A percentile compares a stretch with the other conserved stretches of the same genome.
Evolutionary conservation across 2,797 vertebrate genomes (phyloP).

Genomic region (Yasuhikotakia modesta): DNA sequence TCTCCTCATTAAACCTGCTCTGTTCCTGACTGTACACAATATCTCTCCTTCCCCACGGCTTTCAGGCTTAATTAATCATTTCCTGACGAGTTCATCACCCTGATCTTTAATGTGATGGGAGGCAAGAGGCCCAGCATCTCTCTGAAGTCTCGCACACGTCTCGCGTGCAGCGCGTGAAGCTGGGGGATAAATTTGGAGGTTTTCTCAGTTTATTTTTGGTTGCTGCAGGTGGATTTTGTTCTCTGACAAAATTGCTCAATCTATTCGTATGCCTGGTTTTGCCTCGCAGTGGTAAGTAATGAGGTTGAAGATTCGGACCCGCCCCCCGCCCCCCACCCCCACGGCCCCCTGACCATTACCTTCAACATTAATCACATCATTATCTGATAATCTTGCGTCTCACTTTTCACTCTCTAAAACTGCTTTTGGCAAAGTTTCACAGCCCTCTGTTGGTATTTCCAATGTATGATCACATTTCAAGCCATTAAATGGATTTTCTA

Average conservation of each 20-base stretch:
- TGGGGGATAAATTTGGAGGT: background rate
- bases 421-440: slow-evolving; percentile 29
- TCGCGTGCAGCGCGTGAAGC: background rate
- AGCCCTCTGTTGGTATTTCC: slow-evolving; percentile 6
- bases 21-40: slow-evolving; percentile 36
- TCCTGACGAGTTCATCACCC: slow-evolving; percentile 37
- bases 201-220: slow-evolving; percentile 24
- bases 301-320: slow-evolving; percentile 19
- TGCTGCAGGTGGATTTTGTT: background rate
- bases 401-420: slow-evolving; percentile 22
- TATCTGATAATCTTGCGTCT: background rate
- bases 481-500: slow-evolving; percentile 41
- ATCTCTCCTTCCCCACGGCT: slow-evolving; percentile 19
- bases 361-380: slow-evolving; percentile 25
- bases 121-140: background rate
- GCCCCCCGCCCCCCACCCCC: no score
- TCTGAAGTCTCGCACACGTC: background rate
- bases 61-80: slow-evolving; percentile 40
- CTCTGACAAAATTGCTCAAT: slow-evolving; percentile 15
- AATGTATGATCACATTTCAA: slow-evolving; percentile 30
- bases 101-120: slow-evolving; percentile 14
- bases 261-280: slow-evolving; percentile 10
- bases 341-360: background rate
- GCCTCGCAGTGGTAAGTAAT: slow-evolving; percentile 17
- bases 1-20: slow-evolving; percentile 34